Evolutionary conservation across 2,113 vertebrate genomes (phyloP).

Genomic region (Merops nubicus): DNA sequence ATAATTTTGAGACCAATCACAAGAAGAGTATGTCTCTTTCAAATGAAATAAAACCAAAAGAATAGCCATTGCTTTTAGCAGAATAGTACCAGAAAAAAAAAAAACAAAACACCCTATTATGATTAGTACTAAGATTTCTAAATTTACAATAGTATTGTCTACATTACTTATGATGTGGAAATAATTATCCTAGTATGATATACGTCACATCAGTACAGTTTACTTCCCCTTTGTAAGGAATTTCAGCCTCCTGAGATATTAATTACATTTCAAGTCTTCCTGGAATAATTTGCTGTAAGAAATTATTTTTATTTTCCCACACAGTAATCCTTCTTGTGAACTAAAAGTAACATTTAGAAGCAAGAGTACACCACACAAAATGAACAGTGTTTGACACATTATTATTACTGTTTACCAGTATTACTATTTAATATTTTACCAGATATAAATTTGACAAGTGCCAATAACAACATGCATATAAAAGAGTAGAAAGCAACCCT

Average conservation of each 20-base stretch:
- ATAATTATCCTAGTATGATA: background rate
- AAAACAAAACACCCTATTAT: no score
- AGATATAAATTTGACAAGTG: background rate
- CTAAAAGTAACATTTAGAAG: slow-evolving; percentile 5
- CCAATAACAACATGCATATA: background rate
- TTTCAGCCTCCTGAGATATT: background rate
- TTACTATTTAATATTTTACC: background rate
- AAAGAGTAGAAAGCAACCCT: background rate
- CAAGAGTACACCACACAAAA: background rate
- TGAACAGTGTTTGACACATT: background rate
- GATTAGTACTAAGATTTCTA: background rate
- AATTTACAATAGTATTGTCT: background rate
- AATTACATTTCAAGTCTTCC: slow-evolving; percentile 17
- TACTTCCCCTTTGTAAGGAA: background rate
- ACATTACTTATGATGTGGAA: background rate
- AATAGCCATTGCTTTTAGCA: background rate
- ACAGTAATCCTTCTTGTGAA: background rate
- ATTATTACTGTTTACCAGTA: background rate
- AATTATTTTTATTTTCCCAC: background rate
- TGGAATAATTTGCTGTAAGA: slow-evolving; percentile 3
- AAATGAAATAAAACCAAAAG: background rate
- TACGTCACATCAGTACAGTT: background rate
- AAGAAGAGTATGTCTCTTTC: background rate
- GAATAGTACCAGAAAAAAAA: background rate
- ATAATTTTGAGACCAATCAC: background rate